These are phyloP conservation scores for Ectemnius lituratus DNA, from an alignment of 2,888 invertebrate species.

Conservation along the genomic window DNA sequence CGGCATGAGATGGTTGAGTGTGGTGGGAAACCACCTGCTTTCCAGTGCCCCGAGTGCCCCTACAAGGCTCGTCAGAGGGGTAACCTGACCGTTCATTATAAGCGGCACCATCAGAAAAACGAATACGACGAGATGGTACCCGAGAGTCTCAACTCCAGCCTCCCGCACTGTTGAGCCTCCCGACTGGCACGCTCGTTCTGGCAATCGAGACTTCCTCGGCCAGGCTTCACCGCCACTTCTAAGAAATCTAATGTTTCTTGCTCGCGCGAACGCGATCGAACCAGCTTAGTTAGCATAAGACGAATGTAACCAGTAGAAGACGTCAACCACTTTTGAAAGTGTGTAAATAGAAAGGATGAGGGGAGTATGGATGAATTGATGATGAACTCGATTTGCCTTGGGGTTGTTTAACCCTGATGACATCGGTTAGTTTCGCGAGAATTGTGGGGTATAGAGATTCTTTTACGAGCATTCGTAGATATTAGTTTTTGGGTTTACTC, in stretches of 20 bases:
- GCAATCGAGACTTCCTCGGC: slow-evolving; percentile 15
- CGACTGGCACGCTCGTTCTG: slow-evolving; percentile 35
- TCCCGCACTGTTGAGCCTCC: not conserved
- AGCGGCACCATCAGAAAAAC: slow-evolving; percentile 84
- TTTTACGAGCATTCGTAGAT: slow-evolving; percentile 2
- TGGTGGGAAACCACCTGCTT: slow-evolving; percentile 89
- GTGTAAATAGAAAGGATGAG: not conserved
- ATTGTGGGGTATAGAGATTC: not conserved
- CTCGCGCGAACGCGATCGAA: too few species aligned
- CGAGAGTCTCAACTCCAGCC: slow-evolving; percentile 9
- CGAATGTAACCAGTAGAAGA: too few species aligned
- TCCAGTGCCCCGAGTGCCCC: slow-evolving; percentile 89
- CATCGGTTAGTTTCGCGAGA: too few species aligned
- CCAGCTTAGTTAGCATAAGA: too few species aligned
- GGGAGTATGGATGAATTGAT: not conserved
- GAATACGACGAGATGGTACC: slow-evolving; percentile 64
- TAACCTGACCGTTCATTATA: slow-evolving; percentile 89
- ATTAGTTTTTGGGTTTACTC: slow-evolving; percentile 16
- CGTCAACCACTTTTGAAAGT: not conserved
- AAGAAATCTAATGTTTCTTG: too few species aligned
- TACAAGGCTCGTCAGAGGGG: slow-evolving; percentile 90
- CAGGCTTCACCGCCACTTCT: not conserved
- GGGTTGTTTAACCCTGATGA: too few species aligned
- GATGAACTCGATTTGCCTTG: too few species aligned
- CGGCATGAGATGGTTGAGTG: slow-evolving; percentile 92